phyloP scores from a whole-genome alignment of 1,140 invertebrate genomes.

The Anadara kagoshimensis region DNA sequence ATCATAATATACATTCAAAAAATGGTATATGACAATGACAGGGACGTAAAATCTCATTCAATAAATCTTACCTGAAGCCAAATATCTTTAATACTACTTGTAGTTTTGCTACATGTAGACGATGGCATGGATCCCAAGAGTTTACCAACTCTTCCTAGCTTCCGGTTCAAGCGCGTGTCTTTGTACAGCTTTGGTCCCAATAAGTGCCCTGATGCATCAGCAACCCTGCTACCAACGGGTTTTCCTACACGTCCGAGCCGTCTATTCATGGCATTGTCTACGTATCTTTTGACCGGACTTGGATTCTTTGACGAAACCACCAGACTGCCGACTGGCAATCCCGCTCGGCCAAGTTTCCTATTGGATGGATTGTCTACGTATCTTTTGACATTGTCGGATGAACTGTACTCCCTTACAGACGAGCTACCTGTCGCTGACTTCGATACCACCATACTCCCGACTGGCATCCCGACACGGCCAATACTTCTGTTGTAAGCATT shows the following conservation, averaged over 20 bases:
- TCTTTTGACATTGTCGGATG: conserved; percentile 1
- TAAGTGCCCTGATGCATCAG: background rate
- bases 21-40: background rate
- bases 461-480: conserved; percentile 42
- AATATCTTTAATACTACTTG: conserved; percentile 7
- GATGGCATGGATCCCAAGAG: background rate
- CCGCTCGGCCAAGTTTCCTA: conserved; percentile 31
- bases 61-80: conserved; percentile 13
- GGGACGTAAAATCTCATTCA: no score
- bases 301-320: conserved; percentile 5
- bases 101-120: conserved; percentile 17
- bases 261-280: conserved; percentile 34
- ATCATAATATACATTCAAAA: background rate
- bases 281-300: conserved; percentile 14
- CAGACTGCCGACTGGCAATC: conserved; percentile 32
- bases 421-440: background rate
- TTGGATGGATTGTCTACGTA: conserved; percentile 39
- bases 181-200: background rate
- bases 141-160: conserved; percentile 23
- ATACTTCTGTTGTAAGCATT: conserved; percentile 42
- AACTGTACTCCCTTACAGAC: background rate
- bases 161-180: conserved; percentile 23
- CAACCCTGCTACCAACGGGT: conserved; percentile 18
- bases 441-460: conserved; percentile 36
- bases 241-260: conserved; percentile 38